Base-by-base conservation (phyloP, 2,797 vertebrate genomes). In the Lepilemur septentrionalis region DNA sequence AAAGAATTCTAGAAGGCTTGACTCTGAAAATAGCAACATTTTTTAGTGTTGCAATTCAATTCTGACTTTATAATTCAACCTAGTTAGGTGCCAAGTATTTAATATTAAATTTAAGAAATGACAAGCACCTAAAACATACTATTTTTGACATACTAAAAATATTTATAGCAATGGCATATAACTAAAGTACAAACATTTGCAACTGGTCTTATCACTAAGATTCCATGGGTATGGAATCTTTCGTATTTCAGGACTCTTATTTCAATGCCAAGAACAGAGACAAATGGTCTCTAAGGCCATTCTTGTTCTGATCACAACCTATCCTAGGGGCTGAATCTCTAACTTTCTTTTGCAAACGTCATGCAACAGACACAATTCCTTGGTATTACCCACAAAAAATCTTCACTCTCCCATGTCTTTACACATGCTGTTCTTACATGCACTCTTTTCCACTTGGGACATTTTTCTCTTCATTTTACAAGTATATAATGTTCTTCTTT, bases 81-180 rank as follows among this genome's bases (percentile, higher is more conserved):
- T 50, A 88, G 22, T 70, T 72, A 30, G 73, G 35, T 95, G n/a
- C 43, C 59, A 96, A 80, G 55, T 57, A 57, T 25, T 57, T 25
- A 57, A 55, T 78, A 92, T 43, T 48, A 95, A 81, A 70, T 88
- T 93, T 90, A 90, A 97, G 52, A 92, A 94, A 78, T 22, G 81
- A 10, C 55, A 93, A 94, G 41, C 12, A 78, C 35, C 57, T 46
- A 95, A 91, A 86, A 87, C 32, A 92, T n/a, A 82, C 32, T 91
- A 85, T 61, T 90, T 94, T 91, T 85, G n/a, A 78, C 43, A 81
- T n/a, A 91, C 72, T 65, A 89, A 85, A 80, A 97, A 85, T 82
- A 46, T 81, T 92, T 93, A 89, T 30, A 94, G 67, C 41, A 94
- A 89, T 28, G 14, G 32, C 7, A 18, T 70, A 86, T 59, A 96